phyloP scores from a whole-genome alignment of 2,888 invertebrate genomes.

The Leistus spinibarbis region DNA sequence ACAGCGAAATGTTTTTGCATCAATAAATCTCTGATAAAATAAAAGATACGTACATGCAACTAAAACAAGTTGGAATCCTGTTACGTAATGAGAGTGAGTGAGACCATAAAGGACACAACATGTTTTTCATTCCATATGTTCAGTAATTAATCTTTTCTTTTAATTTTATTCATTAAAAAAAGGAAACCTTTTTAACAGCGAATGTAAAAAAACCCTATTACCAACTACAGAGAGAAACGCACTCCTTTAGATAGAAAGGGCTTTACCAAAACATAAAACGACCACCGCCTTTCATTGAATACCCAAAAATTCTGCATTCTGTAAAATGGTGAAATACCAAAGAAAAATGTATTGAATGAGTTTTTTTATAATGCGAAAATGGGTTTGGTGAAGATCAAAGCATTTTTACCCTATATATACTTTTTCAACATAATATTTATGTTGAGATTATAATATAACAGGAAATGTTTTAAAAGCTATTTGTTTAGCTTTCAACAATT shows the following conservation, averaged over 20 bases:
- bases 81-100: no score
- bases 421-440: neutral
- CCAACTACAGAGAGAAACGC: neutral
- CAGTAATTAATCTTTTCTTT: neutral
- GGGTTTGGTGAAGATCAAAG: neutral
- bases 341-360: neutral
- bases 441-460: no score
- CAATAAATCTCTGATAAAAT: no score
- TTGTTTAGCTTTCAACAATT: neutral
- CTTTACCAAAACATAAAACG: neutral
- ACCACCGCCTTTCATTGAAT: neutral
- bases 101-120: no score
- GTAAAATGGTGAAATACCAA: neutral
- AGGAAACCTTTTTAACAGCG: neutral
- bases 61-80: no score
- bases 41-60: no score
- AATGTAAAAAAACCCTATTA: neutral
- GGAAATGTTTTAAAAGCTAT: neutral
- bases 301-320: neutral
- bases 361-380: neutral
- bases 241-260: neutral
- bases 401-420: neutral
- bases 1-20: no score
- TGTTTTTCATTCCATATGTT: neutral
- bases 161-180: neutral